Percentiles rank a stretch among this genome's conserved stretches.
Evolutionary conservation across 2,888 invertebrate genomes (phyloP).

Genomic region (Epistrophella euchroma): DNA sequence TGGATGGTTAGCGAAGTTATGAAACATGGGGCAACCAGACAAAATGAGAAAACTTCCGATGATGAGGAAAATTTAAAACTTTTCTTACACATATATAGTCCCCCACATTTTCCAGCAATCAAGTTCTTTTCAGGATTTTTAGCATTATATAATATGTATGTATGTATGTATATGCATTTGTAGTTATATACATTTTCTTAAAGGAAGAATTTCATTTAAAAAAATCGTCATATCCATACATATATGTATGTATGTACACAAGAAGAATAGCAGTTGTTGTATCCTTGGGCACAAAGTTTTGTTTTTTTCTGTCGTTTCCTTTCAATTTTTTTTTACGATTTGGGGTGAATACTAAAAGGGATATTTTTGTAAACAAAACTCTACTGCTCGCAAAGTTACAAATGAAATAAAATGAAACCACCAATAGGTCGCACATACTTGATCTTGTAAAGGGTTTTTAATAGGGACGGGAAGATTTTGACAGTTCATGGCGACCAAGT

Average conservation of each 20-base stretch:
- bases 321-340: neutral
- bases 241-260: too few relatives aligned
- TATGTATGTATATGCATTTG: neutral
- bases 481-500: too few relatives aligned
- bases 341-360: neutral
- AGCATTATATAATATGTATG: neutral
- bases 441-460: too few relatives aligned
- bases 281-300: conserved; percentile 26
- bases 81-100: conserved; percentile 40
- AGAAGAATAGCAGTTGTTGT: conserved; percentile 48
- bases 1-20: conserved; percentile 62
- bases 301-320: neutral
- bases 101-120: neutral
- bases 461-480: too few relatives aligned
- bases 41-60: conserved; percentile 71
- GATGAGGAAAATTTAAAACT: conserved; percentile 54
- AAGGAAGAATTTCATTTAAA: conserved; percentile 53
- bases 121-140: conserved; percentile 17
- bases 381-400: too few relatives aligned
- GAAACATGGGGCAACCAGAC: conserved; percentile 58
- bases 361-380: neutral
- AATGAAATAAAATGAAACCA: too few relatives aligned
- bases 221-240: conserved; percentile 53
- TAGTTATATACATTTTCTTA: too few relatives aligned
- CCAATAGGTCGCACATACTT: too few relatives aligned